These are phyloP conservation scores for Myopa tessellatipennis DNA, from an alignment of 2,888 invertebrate genomes.

Conservation along the genomic window DNA sequence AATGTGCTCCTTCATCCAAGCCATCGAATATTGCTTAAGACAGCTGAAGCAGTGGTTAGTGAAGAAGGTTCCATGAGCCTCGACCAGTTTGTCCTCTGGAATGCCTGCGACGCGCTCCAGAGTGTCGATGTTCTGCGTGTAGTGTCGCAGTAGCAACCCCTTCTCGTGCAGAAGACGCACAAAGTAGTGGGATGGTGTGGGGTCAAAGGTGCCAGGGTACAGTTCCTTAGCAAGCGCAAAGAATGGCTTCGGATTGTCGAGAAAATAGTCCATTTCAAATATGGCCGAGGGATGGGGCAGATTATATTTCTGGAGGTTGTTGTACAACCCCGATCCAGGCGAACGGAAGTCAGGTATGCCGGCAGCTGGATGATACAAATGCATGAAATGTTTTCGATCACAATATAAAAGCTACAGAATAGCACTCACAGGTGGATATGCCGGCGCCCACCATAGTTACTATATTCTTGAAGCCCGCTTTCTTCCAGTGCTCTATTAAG, in stretches of 20 bases:
- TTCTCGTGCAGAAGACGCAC: conserved; percentile 86
- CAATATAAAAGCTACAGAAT: background rate
- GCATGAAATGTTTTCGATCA: background rate
- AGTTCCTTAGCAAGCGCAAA: conserved; percentile 90
- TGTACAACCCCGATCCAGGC: conserved; percentile 90
- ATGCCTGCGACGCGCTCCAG: conserved; percentile 88
- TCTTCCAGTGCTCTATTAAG: conserved; percentile 82
- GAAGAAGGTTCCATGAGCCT: conserved; percentile 94
- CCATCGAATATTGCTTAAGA: conserved; percentile 76
- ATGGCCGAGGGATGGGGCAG: conserved; percentile 92
- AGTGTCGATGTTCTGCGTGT: conserved; percentile 94
- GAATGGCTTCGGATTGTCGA: conserved; percentile 91
- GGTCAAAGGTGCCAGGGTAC: conserved; percentile 87
- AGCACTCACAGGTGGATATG: conserved; percentile 89
- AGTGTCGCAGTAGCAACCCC: conserved; percentile 79
- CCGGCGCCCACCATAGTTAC: conserved; percentile 97
- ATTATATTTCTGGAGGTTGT: conserved; percentile 90
- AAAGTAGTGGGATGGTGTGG: conserved; percentile 92
- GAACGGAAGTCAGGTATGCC: conserved; percentile 97
- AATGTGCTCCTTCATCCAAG: conserved; percentile 89
- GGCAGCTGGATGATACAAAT: conserved; percentile 56
- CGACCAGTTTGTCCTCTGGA: conserved; percentile 85
- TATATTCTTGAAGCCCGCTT: conserved; percentile 82
- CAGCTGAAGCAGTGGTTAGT: conserved; percentile 88
- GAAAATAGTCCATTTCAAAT: conserved; percentile 90